Percentiles rank a stretch among this genome's conserved stretches.
These are phyloP conservation scores for Andrena praecox DNA, from an alignment of 2,888 invertebrate species.

Conservation along the genomic window DNA sequence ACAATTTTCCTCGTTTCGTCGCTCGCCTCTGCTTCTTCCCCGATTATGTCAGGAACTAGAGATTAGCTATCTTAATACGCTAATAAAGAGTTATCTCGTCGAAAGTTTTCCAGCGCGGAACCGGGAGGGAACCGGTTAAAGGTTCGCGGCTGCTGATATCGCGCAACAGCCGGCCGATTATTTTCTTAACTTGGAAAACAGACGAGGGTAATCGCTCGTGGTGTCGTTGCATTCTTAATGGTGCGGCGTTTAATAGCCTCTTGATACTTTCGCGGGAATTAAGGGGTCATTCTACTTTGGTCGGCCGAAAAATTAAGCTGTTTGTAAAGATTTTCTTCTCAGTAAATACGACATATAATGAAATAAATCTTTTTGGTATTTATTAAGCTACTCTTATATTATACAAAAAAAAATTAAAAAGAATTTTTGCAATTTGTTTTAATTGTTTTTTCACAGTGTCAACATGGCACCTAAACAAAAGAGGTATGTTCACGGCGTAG, in stretches of 20 bases:
- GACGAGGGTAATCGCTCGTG: constrained; percentile 7
- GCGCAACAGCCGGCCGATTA: not conserved
- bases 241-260: not conserved
- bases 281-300: too few species aligned
- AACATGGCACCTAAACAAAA: too few species aligned
- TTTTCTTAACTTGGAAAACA: constrained; percentile 16
- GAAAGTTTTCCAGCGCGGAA: constrained; percentile 39
- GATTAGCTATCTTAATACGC: constrained; percentile 39
- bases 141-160: not conserved
- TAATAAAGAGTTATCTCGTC: constrained; percentile 30
- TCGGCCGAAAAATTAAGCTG: too few species aligned
- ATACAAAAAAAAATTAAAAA: too few species aligned
- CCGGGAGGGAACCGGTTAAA: constrained; percentile 37
- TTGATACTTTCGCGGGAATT: not conserved
- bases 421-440: too few species aligned
- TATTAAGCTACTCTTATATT: too few species aligned
- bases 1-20: not conserved
- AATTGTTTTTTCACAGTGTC: too few species aligned
- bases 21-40: not conserved
- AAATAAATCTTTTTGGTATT: too few species aligned
- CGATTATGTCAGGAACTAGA: constrained; percentile 5
- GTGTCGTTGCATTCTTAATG: not conserved
- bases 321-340: too few species aligned
- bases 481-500: too few species aligned
- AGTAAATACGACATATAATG: too few species aligned